Evolutionary conservation across 1,140 invertebrate species (phyloP).

Genomic region (Drosophila aff.): DNA sequence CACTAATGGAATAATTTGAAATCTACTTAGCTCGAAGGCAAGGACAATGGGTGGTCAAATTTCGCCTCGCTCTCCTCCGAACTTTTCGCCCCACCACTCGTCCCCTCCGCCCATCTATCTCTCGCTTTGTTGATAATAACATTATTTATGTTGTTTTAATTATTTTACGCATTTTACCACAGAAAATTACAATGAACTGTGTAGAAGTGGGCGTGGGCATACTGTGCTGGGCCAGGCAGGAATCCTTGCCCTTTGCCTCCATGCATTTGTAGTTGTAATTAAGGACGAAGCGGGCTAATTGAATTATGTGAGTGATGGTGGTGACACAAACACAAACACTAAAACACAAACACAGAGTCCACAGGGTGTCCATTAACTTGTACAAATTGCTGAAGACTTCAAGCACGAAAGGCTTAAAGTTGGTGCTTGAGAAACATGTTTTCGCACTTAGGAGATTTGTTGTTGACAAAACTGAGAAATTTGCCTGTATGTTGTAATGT

Average conservation of each 20-base stretch:
- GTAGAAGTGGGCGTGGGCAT: slow-evolving; percentile 43
- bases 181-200: slow-evolving; percentile 53
- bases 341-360: neutral
- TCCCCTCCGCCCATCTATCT: neutral
- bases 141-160: slow-evolving; percentile 79
- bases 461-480: slow-evolving; percentile 26
- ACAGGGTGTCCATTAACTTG: slow-evolving; percentile 50
- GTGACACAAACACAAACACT: slow-evolving; percentile 17
- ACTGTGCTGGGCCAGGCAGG: slow-evolving; percentile 7
- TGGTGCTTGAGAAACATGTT: slow-evolving; percentile 39
- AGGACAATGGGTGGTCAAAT: slow-evolving; percentile 51
- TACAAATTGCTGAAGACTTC: slow-evolving; percentile 29
- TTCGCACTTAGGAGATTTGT: slow-evolving; percentile 47
- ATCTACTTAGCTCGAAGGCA: slow-evolving; percentile 72
- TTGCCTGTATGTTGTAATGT: slow-evolving; percentile 7
- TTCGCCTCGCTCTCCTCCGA: neutral
- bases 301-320: slow-evolving; percentile 58
- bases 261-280: slow-evolving; percentile 64
- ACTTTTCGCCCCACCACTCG: neutral
- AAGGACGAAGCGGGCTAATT: slow-evolving; percentile 69
- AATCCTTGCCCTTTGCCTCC: slow-evolving; percentile 36
- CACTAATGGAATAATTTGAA: slow-evolving; percentile 83
- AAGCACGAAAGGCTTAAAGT: slow-evolving; percentile 41
- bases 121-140: slow-evolving; percentile 54
- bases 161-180: slow-evolving; percentile 71